Percentiles rank a stretch among this genome's conserved stretches.
phyloP scores from a whole-genome alignment of 2,888 invertebrate genomes.

The Cosmopolites sordidus region DNA sequence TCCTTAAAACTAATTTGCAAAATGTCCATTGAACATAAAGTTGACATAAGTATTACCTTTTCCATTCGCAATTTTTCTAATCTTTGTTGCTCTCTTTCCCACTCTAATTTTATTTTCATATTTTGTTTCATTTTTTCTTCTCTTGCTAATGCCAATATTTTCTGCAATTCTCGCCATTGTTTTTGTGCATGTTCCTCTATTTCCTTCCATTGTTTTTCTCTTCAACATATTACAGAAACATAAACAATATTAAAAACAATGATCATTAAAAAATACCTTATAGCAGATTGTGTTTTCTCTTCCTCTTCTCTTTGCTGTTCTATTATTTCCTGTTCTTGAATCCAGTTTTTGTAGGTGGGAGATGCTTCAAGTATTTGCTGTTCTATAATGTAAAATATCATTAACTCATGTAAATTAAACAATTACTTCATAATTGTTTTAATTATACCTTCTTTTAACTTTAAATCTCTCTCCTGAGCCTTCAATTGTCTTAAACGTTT shows the following conservation, averaged over 20 bases:
- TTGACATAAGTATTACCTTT: constrained; percentile 43
- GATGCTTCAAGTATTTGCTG: constrained; percentile 44
- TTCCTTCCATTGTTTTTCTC: constrained; percentile 35
- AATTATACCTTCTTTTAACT: constrained; percentile 47
- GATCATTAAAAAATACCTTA: constrained; percentile 38
- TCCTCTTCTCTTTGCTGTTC: constrained; percentile 54
- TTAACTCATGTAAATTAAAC: too few species aligned
- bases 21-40: too few species aligned
- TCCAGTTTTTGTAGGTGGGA: constrained; percentile 53
- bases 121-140: constrained; percentile 60
- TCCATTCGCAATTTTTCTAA: constrained; percentile 55
- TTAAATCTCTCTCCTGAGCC: constrained; percentile 57
- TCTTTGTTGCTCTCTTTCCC: constrained; percentile 61
- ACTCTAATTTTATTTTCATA: constrained; percentile 59
- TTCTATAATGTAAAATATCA: constrained; percentile 43
- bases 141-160: constrained; percentile 53
- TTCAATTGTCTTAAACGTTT: constrained; percentile 58
- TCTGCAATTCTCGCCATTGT: constrained; percentile 61
- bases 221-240: constrained; percentile 3
- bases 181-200: constrained; percentile 62
- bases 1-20: too few species aligned
- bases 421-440: background rate
- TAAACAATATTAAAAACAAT: background rate
- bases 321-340: constrained; percentile 53
- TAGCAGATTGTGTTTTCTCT: constrained; percentile 53